A percentile compares a stretch with the other conserved stretches of the same genome.
phyloP scores from a whole-genome alignment of 2,888 invertebrate genomes.

The Agrotis ipsilon region DNA sequence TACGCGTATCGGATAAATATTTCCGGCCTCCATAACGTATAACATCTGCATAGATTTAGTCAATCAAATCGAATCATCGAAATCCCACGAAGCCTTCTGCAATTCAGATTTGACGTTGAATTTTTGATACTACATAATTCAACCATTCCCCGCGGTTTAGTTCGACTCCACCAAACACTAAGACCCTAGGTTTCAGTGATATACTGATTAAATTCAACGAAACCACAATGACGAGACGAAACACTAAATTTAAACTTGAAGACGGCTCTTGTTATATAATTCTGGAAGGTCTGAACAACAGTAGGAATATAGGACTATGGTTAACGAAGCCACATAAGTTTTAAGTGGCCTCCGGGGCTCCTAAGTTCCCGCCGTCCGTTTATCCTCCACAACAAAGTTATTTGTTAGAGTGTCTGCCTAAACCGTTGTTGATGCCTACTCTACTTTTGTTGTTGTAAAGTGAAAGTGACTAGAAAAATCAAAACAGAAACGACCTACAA shows the following conservation, averaged over 20 bases:
- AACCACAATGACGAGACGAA: constrained; percentile 69
- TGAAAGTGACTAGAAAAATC: constrained; percentile 51
- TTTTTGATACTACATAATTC: constrained; percentile 47
- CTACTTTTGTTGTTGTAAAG: constrained; percentile 72
- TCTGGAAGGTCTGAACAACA: constrained; percentile 77
- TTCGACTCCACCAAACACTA: constrained; percentile 32
- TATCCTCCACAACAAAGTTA: constrained; percentile 87
- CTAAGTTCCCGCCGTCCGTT: constrained; percentile 85
- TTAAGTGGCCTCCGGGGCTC: constrained; percentile 87
- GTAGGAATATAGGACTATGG: constrained; percentile 82
- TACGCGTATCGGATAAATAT: constrained; percentile 48
- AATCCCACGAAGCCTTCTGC: constrained; percentile 46
- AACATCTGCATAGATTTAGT: constrained; percentile 54
- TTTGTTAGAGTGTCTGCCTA: constrained; percentile 84
- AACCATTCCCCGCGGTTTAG: constrained; percentile 30
- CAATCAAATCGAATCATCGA: constrained; percentile 48
- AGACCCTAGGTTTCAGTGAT: constrained; percentile 56
- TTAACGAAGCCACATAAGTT: constrained; percentile 89
- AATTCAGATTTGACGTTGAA: constrained; percentile 36
- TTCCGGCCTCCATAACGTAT: constrained; percentile 30
- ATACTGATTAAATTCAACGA: constrained; percentile 65
- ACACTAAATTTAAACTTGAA: constrained; percentile 73
- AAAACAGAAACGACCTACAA: constrained; percentile 30
- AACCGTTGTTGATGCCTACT: constrained; percentile 80
- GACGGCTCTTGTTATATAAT: constrained; percentile 73